A percentile compares a stretch with the other conserved stretches of the same genome.
These are phyloP conservation scores for Taenaris catops DNA, from an alignment of 2,888 invertebrate genomes.

Conservation along the genomic window DNA sequence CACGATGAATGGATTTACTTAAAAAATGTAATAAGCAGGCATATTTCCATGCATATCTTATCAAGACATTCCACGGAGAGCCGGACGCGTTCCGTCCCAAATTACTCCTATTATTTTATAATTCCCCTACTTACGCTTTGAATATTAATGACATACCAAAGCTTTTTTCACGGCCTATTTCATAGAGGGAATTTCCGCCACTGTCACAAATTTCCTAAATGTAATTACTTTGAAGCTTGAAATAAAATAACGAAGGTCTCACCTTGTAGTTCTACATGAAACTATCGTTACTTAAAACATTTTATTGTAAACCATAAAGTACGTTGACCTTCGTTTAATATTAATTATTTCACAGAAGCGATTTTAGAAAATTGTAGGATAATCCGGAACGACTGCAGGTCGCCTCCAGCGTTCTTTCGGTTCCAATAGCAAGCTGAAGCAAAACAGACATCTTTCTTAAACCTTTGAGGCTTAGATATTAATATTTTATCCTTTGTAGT, in stretches of 20 bases:
- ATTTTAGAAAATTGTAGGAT: no score
- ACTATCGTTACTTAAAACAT: no score
- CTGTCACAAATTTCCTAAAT: constrained; percentile 45
- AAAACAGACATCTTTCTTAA: no score
- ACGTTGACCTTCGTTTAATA: no score
- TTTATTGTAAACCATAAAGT: no score
- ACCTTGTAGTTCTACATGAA: no score
- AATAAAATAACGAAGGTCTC: constrained; percentile 2
- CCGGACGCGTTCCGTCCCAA: constrained; percentile 62
- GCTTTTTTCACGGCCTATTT: constrained; percentile 59
- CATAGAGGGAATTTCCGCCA: constrained; percentile 54
- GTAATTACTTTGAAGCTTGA: constrained; percentile 20
- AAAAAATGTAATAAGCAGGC: constrained; percentile 72
- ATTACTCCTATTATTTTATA: constrained; percentile 80
- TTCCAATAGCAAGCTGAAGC: no score
- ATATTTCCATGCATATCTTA: constrained; percentile 76
- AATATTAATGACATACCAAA: constrained; percentile 77
- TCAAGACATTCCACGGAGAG: constrained; percentile 56
- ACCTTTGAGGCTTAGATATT: no score
- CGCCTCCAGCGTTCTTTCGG: no score
- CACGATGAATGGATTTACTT: constrained; percentile 31
- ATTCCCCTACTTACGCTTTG: constrained; percentile 76
- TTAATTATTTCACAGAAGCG: no score
- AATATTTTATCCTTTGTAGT: no score
- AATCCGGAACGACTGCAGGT: no score